Evolutionary conservation across 1,140 invertebrate genomes (phyloP), one percentile per base, ranked within the genome.

Genomic region (Drosophila funebris): DNA sequence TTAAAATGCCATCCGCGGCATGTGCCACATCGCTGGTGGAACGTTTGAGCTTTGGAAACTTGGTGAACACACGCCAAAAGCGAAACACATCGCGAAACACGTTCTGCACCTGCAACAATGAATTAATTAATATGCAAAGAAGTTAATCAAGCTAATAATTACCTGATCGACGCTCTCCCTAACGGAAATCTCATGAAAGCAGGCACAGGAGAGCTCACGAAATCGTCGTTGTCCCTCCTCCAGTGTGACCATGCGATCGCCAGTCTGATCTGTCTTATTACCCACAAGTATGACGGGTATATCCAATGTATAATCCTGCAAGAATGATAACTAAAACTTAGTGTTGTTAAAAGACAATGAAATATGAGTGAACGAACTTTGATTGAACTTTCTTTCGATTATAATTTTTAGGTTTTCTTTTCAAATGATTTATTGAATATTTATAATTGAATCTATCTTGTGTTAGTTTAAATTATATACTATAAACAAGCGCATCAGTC

Each of bases 171-270:
- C 94, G 73, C 95, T 96, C 82, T 97, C 96, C 53, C 96, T 92
- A 1, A 96, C 96, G 1, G 96, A 97, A 48, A 97, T 96, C 91
- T 97, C 96, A 82, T 96, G 95, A 82, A 97, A 97, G 73, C 94
- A 95, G 9, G 96, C 95, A 83, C 96, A 97, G 29, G 96, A 96
- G 56, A 97, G 96, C 92, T 95, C 95, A 87, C 94, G 94, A 69
- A 95, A 96, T 13, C 96, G 92, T 18, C 94, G 92, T 71, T 95
- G 94, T 0, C 95, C 95, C 69, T 97, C 96, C 52, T 95, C 94
- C 0, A 93, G 92, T 7, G 92, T 93, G 0, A 97, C 95, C 95
- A 97, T 96, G 20, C 96, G 93, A 80, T 97, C 96, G 2, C 94
- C 94, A 0, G 93, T 91, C 76, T 96, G 94, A 87, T 97, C 96